Evolutionary conservation across 2,113 vertebrate species (phyloP).

Genomic region (Nasalis larvatus): DNA sequence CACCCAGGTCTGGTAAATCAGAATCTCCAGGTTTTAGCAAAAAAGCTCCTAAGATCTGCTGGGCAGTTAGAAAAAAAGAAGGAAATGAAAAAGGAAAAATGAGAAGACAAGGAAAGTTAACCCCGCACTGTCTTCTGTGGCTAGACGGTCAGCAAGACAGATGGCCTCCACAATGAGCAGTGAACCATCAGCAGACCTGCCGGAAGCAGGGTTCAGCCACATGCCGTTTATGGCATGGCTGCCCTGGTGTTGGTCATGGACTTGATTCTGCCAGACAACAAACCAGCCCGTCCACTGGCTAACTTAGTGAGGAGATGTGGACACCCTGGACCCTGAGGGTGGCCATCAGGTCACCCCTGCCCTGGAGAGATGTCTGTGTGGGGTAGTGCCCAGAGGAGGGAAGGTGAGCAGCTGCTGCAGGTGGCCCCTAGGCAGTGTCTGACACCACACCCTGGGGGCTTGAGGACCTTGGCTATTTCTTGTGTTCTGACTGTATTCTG

Average conservation of each 20-base stretch:
- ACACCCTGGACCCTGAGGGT: neutral
- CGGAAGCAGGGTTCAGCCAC: neutral
- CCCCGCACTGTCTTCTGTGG: fast-evolving
- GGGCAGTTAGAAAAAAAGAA: neutral
- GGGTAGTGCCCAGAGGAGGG: neutral
- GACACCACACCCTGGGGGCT: neutral
- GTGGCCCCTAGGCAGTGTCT: neutral
- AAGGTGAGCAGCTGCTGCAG: neutral
- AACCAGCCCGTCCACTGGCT: neutral
- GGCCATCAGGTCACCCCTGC: neutral
- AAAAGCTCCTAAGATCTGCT: neutral
- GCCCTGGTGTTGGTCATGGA: neutral
- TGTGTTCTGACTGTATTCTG: neutral
- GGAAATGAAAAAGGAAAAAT: neutral
- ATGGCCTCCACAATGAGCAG: too few relatives aligned
- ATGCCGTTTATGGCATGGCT: neutral
- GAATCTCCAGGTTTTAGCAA: neutral
- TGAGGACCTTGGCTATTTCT: neutral
- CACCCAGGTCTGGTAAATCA: neutral
- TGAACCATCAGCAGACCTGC: neutral
- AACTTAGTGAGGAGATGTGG: neutral
- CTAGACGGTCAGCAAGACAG: neutral
- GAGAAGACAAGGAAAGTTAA: neutral
- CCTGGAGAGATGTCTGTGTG: neutral
- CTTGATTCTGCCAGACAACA: neutral